Percentiles rank a stretch among this genome's conserved stretches.
These are phyloP conservation scores for Semnornis frantzii DNA, from an alignment of 2,113 vertebrate species.

Conservation along the genomic window DNA sequence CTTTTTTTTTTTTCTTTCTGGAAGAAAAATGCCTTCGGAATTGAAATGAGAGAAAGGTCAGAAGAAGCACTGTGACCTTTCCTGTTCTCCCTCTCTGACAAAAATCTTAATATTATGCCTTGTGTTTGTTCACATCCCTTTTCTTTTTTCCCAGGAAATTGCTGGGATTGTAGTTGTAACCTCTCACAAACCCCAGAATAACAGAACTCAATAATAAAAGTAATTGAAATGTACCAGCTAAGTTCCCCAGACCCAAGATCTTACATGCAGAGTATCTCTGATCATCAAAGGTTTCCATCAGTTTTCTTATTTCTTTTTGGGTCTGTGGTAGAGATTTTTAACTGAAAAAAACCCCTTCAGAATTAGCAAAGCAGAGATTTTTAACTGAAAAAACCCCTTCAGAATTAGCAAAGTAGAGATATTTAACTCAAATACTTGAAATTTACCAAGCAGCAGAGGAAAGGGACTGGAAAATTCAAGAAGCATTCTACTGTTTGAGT, in stretches of 20 bases:
- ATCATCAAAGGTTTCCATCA: neutral
- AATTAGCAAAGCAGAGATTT: neutral
- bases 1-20: neutral
- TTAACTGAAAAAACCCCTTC: neutral
- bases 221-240: constrained; percentile 32
- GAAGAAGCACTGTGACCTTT: neutral
- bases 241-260: neutral
- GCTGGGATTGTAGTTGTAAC: neutral
- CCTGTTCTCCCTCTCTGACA: neutral
- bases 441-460: neutral
- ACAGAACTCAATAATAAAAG: neutral
- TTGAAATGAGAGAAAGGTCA: neutral
- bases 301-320: neutral
- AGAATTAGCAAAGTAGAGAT: neutral
- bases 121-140: neutral
- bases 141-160: neutral
- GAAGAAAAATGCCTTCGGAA: neutral
- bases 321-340: neutral
- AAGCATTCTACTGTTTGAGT: neutral
- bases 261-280: neutral
- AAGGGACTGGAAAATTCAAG: neutral
- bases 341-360: neutral
- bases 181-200: constrained; percentile 10
- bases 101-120: neutral
- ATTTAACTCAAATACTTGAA: neutral